These are phyloP conservation scores for Tyria jacobaeae DNA, from an alignment of 2,888 invertebrate genomes.

Conservation along the genomic window DNA sequence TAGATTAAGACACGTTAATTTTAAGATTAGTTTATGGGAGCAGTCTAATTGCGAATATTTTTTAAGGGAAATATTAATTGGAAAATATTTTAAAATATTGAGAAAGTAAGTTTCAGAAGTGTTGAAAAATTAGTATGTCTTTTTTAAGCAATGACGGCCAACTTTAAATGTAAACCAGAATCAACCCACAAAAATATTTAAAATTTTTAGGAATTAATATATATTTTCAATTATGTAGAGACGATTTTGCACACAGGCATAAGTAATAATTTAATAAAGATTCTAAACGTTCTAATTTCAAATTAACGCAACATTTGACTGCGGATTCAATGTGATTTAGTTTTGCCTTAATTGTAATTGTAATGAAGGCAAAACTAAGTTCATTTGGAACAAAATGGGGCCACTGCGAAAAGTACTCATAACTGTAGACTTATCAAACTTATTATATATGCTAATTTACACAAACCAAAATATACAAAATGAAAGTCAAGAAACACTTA, in stretches of 20 bases:
- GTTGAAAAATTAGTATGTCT: constrained; percentile 13
- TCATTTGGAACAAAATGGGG: constrained; percentile 36
- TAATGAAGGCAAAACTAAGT: constrained; percentile 3
- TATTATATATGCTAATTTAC: constrained; percentile 38
- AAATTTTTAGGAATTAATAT: not conserved
- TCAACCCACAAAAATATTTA: not conserved
- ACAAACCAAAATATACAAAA: constrained; percentile 50
- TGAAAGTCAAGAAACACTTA: constrained; percentile 37
- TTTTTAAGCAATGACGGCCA: not conserved
- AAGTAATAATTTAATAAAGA: no score
- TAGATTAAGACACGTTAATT: constrained; percentile 25
- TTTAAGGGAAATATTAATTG: not conserved
- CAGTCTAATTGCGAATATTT: constrained; percentile 8
- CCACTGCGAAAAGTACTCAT: constrained; percentile 36
- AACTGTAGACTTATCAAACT: constrained; percentile 31
- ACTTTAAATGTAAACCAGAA: not conserved
- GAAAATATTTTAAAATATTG: not conserved
- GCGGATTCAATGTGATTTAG: not conserved
- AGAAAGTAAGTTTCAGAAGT: constrained; percentile 31
- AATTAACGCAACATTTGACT: not conserved
- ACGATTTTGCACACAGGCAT: no score
- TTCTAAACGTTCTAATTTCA: not conserved
- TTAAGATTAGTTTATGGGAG: constrained; percentile 12
- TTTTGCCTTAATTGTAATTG: not conserved
- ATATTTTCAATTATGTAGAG: no score